Evolutionary conservation across 2,113 vertebrate species (phyloP).

Genomic region (Alligator mississippiensis): DNA sequence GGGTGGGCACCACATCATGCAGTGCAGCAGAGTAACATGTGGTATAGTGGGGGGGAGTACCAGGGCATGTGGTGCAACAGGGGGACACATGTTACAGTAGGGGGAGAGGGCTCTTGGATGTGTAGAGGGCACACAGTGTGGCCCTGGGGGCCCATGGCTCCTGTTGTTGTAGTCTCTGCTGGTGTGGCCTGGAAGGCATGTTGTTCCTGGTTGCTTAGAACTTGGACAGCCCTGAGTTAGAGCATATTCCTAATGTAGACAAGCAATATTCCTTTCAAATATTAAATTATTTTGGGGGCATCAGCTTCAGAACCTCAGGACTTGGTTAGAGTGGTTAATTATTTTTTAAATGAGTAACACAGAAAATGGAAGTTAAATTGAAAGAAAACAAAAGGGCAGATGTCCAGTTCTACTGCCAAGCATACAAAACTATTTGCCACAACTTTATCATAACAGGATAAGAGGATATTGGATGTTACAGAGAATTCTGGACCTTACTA

Average conservation of each 20-base stretch:
- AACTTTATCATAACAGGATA: not conserved
- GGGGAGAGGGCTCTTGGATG: too few species aligned
- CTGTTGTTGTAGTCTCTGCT: too few species aligned
- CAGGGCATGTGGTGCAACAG: too few species aligned
- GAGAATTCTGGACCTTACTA: not conserved
- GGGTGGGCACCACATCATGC: too few species aligned
- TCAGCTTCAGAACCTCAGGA: not conserved
- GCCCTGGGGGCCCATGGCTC: too few species aligned
- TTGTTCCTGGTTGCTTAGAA: too few species aligned
- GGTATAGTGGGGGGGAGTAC: too few species aligned
- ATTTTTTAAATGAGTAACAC: not conserved
- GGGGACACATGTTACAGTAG: too few species aligned
- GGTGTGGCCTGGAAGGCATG: too few species aligned
- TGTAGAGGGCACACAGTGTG: too few species aligned
- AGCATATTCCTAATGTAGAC: not conserved
- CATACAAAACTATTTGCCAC: slow-evolving; percentile 19
- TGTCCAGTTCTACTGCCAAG: not conserved
- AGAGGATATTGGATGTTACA: not conserved
- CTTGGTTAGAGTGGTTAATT: not conserved
- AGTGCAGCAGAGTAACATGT: too few species aligned
- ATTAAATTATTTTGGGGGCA: not conserved
- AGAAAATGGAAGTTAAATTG: not conserved
- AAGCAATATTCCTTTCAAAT: not conserved
- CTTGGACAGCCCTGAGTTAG: too few species aligned
- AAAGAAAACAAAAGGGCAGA: not conserved